Conservation (phyloP, 1,140 invertebrate species). For the Ceratosolen solmsi region DNA sequence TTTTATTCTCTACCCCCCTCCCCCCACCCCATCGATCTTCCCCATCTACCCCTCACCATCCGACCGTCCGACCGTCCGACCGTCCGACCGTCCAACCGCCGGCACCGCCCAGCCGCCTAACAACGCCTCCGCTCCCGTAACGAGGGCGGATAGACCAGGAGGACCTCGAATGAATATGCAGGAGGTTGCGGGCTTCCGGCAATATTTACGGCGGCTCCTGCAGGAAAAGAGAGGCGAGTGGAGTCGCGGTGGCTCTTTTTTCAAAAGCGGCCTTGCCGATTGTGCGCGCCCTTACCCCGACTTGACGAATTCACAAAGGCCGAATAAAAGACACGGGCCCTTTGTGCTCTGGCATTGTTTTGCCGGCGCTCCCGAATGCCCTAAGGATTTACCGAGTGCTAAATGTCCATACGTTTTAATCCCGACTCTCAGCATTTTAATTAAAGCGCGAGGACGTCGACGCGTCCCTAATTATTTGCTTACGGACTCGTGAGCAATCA, state of each 20-base stretch:
- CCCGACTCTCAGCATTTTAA: background rate
- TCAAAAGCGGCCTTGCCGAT: background rate
- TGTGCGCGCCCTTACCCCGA: too few relatives aligned
- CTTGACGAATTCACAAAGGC: background rate
- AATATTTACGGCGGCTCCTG: slow-evolving; percentile 3
- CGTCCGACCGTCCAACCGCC: too few relatives aligned
- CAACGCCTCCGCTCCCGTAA: background rate
- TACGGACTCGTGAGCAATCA: too few relatives aligned
- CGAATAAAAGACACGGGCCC: background rate
- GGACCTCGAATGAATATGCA: slow-evolving; percentile 29
- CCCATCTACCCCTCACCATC: too few relatives aligned
- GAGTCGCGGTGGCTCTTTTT: background rate
- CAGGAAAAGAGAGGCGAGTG: background rate
- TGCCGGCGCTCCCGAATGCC: background rate
- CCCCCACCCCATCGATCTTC: too few relatives aligned
- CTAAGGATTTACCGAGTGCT: background rate
- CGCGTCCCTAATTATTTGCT: too few relatives aligned
- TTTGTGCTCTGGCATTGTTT: background rate
- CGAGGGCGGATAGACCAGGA: too few relatives aligned
- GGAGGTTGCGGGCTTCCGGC: background rate
- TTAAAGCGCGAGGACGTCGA: background rate
- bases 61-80: too few relatives aligned
- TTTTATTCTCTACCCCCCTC: background rate
- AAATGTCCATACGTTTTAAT: background rate
- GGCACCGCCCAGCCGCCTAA: too few relatives aligned